Percentiles rank a stretch among this genome's conserved stretches.
These are phyloP conservation scores for Cistogaster globosa DNA, from an alignment of 2,888 invertebrate species.

Conservation along the genomic window DNA sequence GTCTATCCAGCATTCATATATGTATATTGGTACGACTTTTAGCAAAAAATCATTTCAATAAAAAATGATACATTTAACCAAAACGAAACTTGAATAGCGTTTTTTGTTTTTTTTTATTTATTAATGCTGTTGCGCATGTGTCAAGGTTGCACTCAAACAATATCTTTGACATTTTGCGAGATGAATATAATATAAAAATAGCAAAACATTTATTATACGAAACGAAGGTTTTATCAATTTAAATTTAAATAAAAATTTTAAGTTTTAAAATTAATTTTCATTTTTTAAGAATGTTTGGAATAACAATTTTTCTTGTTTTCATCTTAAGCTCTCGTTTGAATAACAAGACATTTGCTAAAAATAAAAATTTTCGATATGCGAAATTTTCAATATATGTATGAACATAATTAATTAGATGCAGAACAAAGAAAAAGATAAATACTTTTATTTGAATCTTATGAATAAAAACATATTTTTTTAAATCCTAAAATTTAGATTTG, in stretches of 20 bases:
- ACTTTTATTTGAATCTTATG: no score
- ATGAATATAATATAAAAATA: neutral
- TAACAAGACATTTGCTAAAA: no score
- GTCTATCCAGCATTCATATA: no score
- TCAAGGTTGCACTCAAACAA: conserved; percentile 21
- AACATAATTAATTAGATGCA: no score
- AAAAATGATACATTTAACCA: no score
- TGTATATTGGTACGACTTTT: no score
- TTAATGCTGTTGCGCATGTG: conserved; percentile 13
- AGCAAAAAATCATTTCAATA: no score
- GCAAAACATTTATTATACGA: neutral
- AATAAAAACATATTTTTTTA: no score
- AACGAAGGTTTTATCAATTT: neutral
- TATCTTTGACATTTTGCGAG: conserved; percentile 25
- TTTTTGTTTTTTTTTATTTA: neutral
- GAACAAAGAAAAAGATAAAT: no score
- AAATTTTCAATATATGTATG: no score
- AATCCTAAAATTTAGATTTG: no score
- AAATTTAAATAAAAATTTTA: neutral
- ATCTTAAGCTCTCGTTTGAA: neutral
- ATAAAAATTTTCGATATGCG: no score
- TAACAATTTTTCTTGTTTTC: neutral
- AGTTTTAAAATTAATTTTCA: conserved; percentile 1
- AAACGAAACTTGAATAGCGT: conserved; percentile 9
- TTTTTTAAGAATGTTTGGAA: neutral